phyloP scores from a whole-genome alignment of 2,113 vertebrate genomes.

The Otolemur garnettii region DNA sequence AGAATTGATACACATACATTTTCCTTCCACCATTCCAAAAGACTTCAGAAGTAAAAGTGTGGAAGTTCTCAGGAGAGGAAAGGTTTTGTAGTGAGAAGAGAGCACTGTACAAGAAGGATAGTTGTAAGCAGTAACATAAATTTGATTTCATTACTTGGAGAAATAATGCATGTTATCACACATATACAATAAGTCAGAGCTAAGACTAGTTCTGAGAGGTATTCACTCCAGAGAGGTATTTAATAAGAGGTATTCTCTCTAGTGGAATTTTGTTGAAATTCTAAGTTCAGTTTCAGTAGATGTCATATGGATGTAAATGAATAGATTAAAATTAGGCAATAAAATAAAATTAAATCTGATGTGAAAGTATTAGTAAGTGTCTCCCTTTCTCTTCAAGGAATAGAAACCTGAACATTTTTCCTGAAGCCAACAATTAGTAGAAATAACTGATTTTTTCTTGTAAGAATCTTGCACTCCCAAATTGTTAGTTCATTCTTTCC shows the following conservation, averaged over 20 bases:
- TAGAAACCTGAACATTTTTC: background rate
- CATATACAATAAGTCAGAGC: background rate
- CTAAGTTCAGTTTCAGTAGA: background rate
- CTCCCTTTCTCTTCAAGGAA: background rate
- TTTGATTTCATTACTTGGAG: background rate
- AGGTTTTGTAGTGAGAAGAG: background rate
- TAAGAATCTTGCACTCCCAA: background rate
- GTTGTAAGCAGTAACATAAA: background rate
- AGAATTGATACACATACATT: background rate
- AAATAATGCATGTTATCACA: background rate
- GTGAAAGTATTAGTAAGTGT: background rate
- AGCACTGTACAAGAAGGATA: background rate
- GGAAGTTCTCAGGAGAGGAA: background rate
- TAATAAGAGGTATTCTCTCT: background rate
- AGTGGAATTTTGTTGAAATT: background rate
- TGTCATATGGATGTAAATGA: background rate
- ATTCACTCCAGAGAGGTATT: no score
- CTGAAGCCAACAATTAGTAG: background rate
- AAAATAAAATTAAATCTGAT: background rate
- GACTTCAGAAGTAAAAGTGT: background rate
- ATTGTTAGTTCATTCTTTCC: background rate
- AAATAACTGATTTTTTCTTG: background rate
- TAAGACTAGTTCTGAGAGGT: no score
- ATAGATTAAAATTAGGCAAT: background rate
- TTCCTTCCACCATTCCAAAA: background rate